phyloP scores from a whole-genome alignment of 2,888 invertebrate species.

The Diplolepis rosae region DNA sequence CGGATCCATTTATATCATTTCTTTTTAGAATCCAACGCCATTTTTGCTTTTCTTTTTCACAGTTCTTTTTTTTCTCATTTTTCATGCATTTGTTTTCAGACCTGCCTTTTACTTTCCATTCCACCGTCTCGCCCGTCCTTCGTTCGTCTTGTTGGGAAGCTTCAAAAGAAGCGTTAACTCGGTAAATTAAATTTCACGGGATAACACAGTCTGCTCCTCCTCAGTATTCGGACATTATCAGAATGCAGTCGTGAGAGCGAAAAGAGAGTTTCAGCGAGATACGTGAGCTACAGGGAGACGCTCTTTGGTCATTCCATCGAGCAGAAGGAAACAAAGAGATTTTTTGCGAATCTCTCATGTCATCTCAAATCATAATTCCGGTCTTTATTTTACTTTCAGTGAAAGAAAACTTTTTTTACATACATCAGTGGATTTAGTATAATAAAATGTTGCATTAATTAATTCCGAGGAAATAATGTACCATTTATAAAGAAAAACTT shows the following conservation, averaged over 20 bases:
- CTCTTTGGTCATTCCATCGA: constrained; percentile 17
- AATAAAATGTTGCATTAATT: neutral
- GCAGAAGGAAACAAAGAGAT: constrained; percentile 6
- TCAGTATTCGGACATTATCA: constrained; percentile 16
- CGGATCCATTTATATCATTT: neutral
- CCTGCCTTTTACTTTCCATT: neutral
- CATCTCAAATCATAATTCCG: constrained; percentile 19
- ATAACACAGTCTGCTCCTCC: constrained; percentile 12
- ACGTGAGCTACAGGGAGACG: neutral
- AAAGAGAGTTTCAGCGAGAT: constrained; percentile 3
- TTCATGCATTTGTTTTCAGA: neutral
- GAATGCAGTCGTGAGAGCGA: constrained; percentile 24
- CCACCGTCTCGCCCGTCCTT: neutral
- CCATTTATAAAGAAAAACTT: too few species aligned
- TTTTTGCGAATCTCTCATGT: constrained; percentile 10
- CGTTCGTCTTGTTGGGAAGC: neutral
- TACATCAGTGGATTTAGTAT: neutral
- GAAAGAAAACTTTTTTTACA: neutral
- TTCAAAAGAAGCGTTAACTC: constrained; percentile 26
- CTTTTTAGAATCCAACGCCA: neutral
- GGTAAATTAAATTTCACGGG: constrained; percentile 30
- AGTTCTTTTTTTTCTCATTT: neutral
- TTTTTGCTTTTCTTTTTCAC: neutral
- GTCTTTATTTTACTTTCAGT: constrained; percentile 8
- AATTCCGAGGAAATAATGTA: too few species aligned